Conservation (phyloP, 2,888 invertebrate genomes). For the Troides helena region DNA sequence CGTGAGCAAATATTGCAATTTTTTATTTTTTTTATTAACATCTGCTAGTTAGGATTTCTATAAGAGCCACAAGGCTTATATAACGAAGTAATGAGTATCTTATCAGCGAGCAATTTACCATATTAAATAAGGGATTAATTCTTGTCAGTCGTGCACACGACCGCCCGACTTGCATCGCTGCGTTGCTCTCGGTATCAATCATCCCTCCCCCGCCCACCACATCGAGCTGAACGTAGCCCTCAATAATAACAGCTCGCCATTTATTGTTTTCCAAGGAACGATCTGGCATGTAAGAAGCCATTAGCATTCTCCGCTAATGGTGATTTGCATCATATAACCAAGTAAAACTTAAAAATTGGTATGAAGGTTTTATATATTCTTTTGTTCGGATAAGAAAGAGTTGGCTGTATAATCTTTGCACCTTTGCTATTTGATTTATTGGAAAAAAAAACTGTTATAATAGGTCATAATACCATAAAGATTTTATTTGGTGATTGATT, state of each 20-base stretch:
- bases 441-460: no score
- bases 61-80: background rate
- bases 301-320: conserved; percentile 40
- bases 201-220: conserved; percentile 39
- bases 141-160: conserved; percentile 17
- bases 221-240: conserved; percentile 30
- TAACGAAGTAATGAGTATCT: background rate
- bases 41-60: background rate
- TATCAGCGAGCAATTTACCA: background rate
- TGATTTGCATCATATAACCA: conserved; percentile 27
- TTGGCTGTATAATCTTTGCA: background rate
- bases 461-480: no score
- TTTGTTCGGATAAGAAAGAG: background rate
- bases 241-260: conserved; percentile 34
- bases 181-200: conserved; percentile 40
- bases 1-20: background rate
- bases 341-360: conserved; percentile 3
- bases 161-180: conserved; percentile 22
- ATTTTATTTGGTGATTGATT: no score
- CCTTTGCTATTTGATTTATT: no score
- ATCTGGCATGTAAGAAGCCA: conserved; percentile 36
- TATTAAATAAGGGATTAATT: conserved; percentile 18
- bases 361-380: background rate
- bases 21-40: background rate
- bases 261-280: conserved; percentile 38